phyloP scores from a whole-genome alignment of 2,797 vertebrate genomes.

The Cyprinodon diabolis region DNA sequence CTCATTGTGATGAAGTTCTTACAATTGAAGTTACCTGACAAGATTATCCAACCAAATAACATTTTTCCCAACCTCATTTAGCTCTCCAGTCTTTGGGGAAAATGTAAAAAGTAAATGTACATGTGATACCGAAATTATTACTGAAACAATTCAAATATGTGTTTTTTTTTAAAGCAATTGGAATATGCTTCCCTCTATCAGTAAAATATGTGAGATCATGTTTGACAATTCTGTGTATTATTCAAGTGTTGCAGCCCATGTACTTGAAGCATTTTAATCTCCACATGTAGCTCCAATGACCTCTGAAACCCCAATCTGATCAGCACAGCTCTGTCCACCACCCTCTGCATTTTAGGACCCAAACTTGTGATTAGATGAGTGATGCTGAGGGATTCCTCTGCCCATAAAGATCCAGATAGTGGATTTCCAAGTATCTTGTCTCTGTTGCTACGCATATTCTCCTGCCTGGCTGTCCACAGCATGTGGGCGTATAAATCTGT shows the following conservation, averaged over 20 bases:
- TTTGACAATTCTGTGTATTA: background rate
- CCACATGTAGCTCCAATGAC: constrained; percentile 11
- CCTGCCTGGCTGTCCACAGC: constrained; percentile 27
- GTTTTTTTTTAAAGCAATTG: background rate
- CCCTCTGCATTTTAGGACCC: background rate
- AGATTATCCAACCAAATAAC: background rate
- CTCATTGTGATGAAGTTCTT: background rate
- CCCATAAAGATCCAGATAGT: background rate
- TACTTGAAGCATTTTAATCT: constrained; percentile 1
- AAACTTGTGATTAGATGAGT: background rate
- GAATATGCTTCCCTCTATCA: background rate
- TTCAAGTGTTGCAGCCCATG: background rate
- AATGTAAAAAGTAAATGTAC: background rate
- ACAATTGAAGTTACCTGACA: background rate
- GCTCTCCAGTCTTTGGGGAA: background rate
- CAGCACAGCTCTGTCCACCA: constrained; percentile 47
- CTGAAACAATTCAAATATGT: background rate
- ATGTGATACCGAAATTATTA: background rate
- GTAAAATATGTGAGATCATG: background rate
- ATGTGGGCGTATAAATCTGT: constrained; percentile 63
- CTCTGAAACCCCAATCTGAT: constrained; percentile 24
- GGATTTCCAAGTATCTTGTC: constrained; percentile 13
- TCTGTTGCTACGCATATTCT: constrained; percentile 22
- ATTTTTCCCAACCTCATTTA: background rate
- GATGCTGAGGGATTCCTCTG: background rate